Evolutionary conservation across 2,797 vertebrate species (phyloP).

Genomic region (Merluccius polli): DNA sequence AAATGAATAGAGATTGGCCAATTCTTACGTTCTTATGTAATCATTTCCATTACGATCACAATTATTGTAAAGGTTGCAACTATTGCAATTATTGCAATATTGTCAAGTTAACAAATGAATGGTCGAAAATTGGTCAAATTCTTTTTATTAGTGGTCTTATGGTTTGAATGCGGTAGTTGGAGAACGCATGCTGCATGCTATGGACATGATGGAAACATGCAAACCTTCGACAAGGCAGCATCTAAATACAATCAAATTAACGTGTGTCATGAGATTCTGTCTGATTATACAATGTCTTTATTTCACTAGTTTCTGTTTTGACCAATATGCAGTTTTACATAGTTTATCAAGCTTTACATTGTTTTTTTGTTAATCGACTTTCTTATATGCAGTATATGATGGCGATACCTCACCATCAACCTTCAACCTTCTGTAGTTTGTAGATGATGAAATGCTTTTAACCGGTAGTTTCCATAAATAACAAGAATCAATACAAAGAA

Average conservation of each 20-base stretch:
- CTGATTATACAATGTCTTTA: conserved; percentile 16
- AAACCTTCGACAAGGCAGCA: conserved; percentile 47
- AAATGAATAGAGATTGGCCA: conserved; percentile 36
- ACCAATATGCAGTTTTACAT: neutral
- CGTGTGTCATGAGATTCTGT: conserved; percentile 13
- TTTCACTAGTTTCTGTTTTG: neutral
- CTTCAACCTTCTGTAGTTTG: neutral
- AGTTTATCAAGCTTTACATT: neutral
- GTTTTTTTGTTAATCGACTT: neutral
- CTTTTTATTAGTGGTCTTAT: conserved; percentile 42
- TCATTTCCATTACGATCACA: neutral
- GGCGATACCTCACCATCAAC: too few relatives aligned
- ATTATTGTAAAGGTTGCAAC: neutral
- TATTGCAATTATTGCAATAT: neutral
- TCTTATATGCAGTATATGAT: neutral
- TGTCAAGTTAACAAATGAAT: neutral
- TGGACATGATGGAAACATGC: conserved; percentile 55
- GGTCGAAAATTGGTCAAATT: conserved; percentile 14
- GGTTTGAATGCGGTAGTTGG: neutral
- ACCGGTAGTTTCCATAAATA: conserved; percentile 45
- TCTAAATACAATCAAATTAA: conserved; percentile 52
- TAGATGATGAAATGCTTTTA: conserved; percentile 55
- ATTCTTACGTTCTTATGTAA: neutral
- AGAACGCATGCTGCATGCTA: conserved; percentile 39
- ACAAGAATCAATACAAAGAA: neutral